phyloP scores from a whole-genome alignment of 2,888 invertebrate genomes.

The Imbricaverruca yamaguchii region DNA sequence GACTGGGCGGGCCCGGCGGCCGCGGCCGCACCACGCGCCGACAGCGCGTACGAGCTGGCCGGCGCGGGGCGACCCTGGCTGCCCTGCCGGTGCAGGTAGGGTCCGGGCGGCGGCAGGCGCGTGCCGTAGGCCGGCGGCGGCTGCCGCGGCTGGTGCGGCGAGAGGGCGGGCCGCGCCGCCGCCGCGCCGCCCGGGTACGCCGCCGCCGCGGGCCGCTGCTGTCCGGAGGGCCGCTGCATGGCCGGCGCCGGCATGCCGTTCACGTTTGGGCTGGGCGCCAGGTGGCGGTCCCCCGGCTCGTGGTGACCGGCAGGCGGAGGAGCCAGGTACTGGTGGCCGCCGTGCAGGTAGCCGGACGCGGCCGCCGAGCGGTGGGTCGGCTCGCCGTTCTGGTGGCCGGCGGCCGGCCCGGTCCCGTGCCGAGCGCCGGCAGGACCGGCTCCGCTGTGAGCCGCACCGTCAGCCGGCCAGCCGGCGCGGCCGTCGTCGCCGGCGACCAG shows the following conservation, averaged over 20 bases:
- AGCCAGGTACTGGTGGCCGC: background rate
- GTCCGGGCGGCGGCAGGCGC: background rate
- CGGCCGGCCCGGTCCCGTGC: background rate
- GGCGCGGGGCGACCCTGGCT: background rate
- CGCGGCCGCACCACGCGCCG: background rate
- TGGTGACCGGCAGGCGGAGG: background rate
- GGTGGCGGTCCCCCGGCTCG: background rate
- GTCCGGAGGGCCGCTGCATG: background rate
- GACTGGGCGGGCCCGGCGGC: background rate
- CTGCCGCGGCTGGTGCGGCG: background rate
- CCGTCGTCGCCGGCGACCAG: background rate
- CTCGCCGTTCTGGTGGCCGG: too few relatives aligned
- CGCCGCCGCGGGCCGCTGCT: background rate
- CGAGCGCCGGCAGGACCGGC: background rate
- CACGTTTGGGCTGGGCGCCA: too few relatives aligned
- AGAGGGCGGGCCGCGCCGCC: background rate
- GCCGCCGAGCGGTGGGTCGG: too few relatives aligned
- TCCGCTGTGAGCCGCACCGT: background rate
- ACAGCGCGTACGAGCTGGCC: background rate
- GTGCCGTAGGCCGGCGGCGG: conserved; percentile 7
- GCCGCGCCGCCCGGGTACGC: background rate
- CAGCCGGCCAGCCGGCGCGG: background rate
- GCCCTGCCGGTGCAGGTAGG: background rate
- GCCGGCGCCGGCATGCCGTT: too few relatives aligned
- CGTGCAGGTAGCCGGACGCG: background rate